Evolutionary conservation across 2,888 invertebrate genomes (phyloP).

Genomic region (Drosophila pegasa): DNA sequence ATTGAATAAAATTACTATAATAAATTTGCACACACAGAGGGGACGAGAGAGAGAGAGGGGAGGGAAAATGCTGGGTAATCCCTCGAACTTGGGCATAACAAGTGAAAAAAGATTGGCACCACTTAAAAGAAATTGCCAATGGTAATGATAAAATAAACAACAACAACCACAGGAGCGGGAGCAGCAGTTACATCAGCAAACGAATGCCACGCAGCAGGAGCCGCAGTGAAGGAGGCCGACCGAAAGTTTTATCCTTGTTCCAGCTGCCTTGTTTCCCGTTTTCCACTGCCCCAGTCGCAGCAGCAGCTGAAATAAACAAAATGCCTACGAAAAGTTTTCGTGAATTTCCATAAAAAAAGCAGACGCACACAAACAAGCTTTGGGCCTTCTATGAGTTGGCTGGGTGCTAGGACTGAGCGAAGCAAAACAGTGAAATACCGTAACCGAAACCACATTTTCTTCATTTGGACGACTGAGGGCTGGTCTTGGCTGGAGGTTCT

Average conservation of each 20-base stretch:
- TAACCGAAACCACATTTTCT: slow-evolving; percentile 82
- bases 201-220: slow-evolving; percentile 41
- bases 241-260: slow-evolving; percentile 62
- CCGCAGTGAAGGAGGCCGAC: slow-evolving; percentile 49
- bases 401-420: slow-evolving; percentile 22
- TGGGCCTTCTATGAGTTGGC: slow-evolving; percentile 18
- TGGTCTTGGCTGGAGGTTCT: slow-evolving; percentile 50
- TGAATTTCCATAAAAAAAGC: slow-evolving; percentile 66
- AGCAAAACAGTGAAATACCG: slow-evolving; percentile 79
- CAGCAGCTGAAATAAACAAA: slow-evolving; percentile 65
- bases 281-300: slow-evolving; percentile 13
- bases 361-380: slow-evolving; percentile 54
- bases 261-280: slow-evolving; percentile 19
- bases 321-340: slow-evolving; percentile 76
- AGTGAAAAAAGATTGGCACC: slow-evolving; percentile 82
- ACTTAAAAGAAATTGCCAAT: slow-evolving; percentile 81
- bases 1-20: slow-evolving; percentile 83
- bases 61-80: slow-evolving; percentile 52
- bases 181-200: slow-evolving; percentile 28
- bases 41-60: slow-evolving; percentile 6
- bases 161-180: slow-evolving; percentile 45
- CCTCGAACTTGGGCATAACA: slow-evolving; percentile 66
- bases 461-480: slow-evolving; percentile 74
- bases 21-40: slow-evolving; percentile 68
- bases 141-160: slow-evolving; percentile 82